Evolutionary conservation across 2,888 invertebrate species (phyloP).

Genomic region (Lepidonotus clava): DNA sequence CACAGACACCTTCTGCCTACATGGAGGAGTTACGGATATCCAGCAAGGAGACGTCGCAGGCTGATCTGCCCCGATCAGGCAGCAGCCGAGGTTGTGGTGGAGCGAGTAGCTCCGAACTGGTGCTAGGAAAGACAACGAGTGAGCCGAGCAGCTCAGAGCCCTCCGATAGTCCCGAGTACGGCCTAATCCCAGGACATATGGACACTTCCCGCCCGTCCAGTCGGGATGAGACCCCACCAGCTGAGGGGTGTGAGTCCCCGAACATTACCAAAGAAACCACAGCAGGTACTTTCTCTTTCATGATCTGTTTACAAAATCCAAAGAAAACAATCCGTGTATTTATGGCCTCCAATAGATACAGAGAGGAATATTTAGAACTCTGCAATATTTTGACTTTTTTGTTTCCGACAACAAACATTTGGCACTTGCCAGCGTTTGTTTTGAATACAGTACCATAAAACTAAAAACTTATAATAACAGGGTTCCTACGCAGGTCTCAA

Average conservation of each 20-base stretch:
- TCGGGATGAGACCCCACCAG: slow-evolving; percentile 75
- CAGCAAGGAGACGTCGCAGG: neutral
- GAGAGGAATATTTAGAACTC: no score
- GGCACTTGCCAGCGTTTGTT: no score
- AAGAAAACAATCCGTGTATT: no score
- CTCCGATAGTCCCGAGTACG: slow-evolving; percentile 86
- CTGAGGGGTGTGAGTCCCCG: slow-evolving; percentile 42
- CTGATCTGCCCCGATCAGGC: neutral
- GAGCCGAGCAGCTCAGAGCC: slow-evolving; percentile 76
- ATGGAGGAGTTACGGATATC: slow-evolving; percentile 59
- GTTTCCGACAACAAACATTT: no score
- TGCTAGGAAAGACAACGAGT: neutral
- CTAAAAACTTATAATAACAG: no score
- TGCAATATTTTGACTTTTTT: no score
- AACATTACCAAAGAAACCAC: slow-evolving; percentile 40
- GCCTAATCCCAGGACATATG: slow-evolving; percentile 83
- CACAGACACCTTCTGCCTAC: slow-evolving; percentile 88
- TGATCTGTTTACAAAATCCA: no score
- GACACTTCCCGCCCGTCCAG: slow-evolving; percentile 84
- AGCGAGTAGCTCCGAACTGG: neutral
- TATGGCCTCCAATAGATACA: no score
- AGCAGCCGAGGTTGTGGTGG: slow-evolving; percentile 61
- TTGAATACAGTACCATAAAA: no score
- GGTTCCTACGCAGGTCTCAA: no score
- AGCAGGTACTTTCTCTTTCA: no score